Evolutionary conservation across 2,888 invertebrate species (phyloP).

Genomic region (Eulithis prunata): DNA sequence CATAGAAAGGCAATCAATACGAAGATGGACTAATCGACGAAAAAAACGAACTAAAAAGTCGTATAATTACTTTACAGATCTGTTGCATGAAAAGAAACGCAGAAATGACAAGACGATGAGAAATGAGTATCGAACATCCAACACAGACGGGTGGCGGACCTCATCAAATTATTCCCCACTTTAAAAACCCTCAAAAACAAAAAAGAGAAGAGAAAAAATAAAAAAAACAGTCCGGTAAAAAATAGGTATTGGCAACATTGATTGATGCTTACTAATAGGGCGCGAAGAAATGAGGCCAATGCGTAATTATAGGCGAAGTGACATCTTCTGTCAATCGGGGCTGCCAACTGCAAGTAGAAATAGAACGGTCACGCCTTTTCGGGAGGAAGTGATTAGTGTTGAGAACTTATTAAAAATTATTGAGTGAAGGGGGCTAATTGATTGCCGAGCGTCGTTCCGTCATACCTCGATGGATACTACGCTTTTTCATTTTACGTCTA

Average conservation of each 20-base stretch:
- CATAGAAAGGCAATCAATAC: constrained; percentile 53
- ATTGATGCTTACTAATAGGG: constrained; percentile 85
- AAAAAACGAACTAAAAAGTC: constrained; percentile 76
- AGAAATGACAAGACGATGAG: constrained; percentile 85
- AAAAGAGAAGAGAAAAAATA: constrained; percentile 63
- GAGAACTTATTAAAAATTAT: constrained; percentile 82
- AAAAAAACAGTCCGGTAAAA: constrained; percentile 79
- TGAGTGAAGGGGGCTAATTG: constrained; percentile 82
- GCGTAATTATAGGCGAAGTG: constrained; percentile 82
- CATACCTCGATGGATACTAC: constrained; percentile 40
- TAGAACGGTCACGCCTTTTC: constrained; percentile 80
- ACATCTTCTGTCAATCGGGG: constrained; percentile 82
- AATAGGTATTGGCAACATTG: constrained; percentile 85
- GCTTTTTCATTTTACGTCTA: constrained; percentile 47
- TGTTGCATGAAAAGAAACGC: constrained; percentile 80
- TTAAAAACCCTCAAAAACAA: constrained; percentile 84
- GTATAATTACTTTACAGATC: constrained; percentile 82
- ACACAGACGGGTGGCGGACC: constrained; percentile 83
- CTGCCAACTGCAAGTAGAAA: constrained; percentile 69
- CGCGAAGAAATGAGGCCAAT: constrained; percentile 82
- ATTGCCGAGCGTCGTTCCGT: constrained; percentile 62
- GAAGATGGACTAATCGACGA: constrained; percentile 56
- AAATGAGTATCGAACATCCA: constrained; percentile 81
- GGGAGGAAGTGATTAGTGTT: constrained; percentile 82
- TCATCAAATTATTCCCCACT: constrained; percentile 84